These are phyloP conservation scores for Propithecus perrieri DNA, from an alignment of 2,797 vertebrate species.

Conservation along the genomic window DNA sequence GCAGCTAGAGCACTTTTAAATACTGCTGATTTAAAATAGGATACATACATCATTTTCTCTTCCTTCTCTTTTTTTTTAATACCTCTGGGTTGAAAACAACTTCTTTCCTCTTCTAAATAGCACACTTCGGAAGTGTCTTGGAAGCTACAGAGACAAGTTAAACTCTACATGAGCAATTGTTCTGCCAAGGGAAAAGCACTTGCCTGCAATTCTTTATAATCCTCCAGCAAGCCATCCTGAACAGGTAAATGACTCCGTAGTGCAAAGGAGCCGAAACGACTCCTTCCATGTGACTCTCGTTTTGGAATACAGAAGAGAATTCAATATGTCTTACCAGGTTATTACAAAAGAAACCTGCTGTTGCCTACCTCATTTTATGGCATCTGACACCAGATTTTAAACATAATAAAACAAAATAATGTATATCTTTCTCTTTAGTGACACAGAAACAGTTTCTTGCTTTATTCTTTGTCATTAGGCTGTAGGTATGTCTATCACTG, in stretches of 20 bases:
- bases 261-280: neutral
- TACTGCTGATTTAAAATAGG: neutral
- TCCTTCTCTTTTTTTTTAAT: neutral
- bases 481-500: neutral
- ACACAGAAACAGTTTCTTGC: slow-evolving; percentile 19
- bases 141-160: neutral
- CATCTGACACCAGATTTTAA: slow-evolving; percentile 37
- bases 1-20: neutral
- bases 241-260: slow-evolving; percentile 27
- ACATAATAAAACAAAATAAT: slow-evolving; percentile 39
- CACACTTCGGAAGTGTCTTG: slow-evolving; percentile 8
- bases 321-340: slow-evolving; percentile 57
- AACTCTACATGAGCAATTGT: neutral
- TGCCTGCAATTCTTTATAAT: slow-evolving; percentile 26
- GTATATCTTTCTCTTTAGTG: neutral
- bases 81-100: neutral
- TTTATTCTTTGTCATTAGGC: neutral
- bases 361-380: neutral
- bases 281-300: neutral
- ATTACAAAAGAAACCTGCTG: slow-evolving; percentile 55
- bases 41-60: neutral
- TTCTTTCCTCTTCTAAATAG: neutral
- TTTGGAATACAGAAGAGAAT: slow-evolving; percentile 64
- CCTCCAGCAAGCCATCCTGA: slow-evolving; percentile 49
- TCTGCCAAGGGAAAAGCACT: slow-evolving; percentile 5